phyloP scores from a whole-genome alignment of 2,797 vertebrate genomes.

The Clarias laeviceps region DNA sequence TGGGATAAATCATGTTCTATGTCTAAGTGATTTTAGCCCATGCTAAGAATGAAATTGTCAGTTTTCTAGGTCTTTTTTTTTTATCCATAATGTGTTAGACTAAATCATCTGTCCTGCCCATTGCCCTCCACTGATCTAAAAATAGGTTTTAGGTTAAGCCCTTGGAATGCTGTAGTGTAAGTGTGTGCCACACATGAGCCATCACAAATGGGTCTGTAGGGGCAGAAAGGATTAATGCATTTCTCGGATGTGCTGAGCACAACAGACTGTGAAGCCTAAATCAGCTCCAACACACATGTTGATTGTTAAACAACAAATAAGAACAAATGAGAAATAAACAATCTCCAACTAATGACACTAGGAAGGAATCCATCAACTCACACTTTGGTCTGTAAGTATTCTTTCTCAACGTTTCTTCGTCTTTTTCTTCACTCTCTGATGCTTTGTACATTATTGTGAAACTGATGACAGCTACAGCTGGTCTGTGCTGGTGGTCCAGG shows the following conservation, averaged over 20 bases:
- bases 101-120: conserved; percentile 57
- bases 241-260: conserved; percentile 46
- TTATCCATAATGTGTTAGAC: conserved; percentile 38
- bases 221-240: conserved; percentile 35
- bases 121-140: conserved; percentile 61
- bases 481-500: conserved; percentile 27
- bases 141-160: conserved; percentile 61
- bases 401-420: background rate
- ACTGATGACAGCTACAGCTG: conserved; percentile 8
- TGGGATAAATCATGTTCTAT: background rate
- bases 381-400: background rate
- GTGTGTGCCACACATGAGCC: conserved; percentile 51
- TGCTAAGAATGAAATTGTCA: background rate
- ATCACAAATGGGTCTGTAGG: conserved; percentile 1
- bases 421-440: background rate
- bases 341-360: background rate
- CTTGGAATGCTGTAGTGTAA: conserved; percentile 40
- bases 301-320: conserved; percentile 23
- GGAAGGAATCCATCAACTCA: conserved; percentile 6
- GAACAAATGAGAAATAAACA: background rate
- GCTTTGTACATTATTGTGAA: background rate
- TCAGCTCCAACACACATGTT: conserved; percentile 30
- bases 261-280: background rate
- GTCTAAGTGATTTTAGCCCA: background rate
- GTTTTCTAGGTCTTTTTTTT: background rate